Conservation (phyloP, 2,113 vertebrate species). For the Formicarius rufipectus region DNA sequence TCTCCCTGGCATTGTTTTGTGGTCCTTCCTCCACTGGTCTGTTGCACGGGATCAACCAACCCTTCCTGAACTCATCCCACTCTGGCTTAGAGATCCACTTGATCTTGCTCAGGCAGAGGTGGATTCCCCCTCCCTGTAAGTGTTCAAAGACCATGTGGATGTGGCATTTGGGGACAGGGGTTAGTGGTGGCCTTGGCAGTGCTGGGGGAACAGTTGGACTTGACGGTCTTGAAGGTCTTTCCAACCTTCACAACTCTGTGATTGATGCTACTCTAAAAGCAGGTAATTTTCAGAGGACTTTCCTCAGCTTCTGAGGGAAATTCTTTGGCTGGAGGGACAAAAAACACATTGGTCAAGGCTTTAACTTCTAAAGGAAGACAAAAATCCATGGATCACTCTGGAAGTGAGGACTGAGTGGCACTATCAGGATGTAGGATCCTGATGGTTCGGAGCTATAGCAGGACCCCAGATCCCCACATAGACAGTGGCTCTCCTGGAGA, state of each 20-base stretch:
- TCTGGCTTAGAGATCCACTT: neutral
- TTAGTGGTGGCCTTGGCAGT: neutral
- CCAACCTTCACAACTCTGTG: neutral
- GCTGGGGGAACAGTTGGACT: no score
- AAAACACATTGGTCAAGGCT: neutral
- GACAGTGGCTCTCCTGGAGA: neutral
- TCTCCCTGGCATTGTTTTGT: neutral
- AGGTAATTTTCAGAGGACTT: neutral
- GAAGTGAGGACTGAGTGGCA: neutral
- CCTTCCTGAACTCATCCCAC: neutral
- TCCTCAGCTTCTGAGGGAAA: neutral
- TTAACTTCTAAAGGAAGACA: neutral
- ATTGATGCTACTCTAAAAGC: neutral
- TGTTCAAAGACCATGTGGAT: neutral
- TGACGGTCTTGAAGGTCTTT: neutral
- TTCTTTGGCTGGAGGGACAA: neutral
- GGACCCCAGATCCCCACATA: neutral
- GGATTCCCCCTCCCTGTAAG: neutral
- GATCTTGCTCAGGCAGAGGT: no score
- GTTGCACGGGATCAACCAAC: neutral
- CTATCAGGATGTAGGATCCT: neutral
- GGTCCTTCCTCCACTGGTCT: neutral
- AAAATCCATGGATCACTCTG: neutral
- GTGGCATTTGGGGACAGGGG: neutral
- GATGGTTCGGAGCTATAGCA: neutral